Evolutionary conservation across 2,113 vertebrate species (phyloP).

Genomic region (Phrynosoma platyrhinos): DNA sequence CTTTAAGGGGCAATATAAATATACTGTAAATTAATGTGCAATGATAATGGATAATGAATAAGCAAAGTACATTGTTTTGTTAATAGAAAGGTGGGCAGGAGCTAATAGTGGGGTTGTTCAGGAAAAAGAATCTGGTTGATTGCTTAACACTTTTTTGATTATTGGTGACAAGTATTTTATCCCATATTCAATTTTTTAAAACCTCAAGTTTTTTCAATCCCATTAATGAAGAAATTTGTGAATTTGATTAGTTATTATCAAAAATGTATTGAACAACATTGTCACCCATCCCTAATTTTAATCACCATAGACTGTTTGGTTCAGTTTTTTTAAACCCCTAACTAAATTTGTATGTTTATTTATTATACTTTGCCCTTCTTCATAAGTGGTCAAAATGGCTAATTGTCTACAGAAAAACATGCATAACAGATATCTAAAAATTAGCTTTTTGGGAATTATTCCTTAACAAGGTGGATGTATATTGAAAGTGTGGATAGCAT

Average conservation of each 20-base stretch:
- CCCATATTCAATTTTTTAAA: not conserved
- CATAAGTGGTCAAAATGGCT: no score
- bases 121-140: not conserved
- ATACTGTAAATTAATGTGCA: not conserved
- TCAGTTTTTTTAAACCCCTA: no score
- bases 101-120: not conserved
- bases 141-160: not conserved
- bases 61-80: constrained; percentile 51
- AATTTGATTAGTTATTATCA: not conserved
- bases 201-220: not conserved
- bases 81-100: not conserved
- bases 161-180: not conserved
- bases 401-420: not conserved
- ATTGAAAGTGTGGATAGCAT: no score
- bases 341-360: not conserved
- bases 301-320: not conserved
- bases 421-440: not conserved
- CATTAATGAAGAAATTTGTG: not conserved
- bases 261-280: not conserved
- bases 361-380: no score
- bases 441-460: not conserved
- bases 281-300: not conserved
- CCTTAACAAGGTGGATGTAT: not conserved
- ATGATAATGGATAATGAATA: not conserved
- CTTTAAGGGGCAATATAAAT: not conserved